A percentile compares a stretch with the other conserved stretches of the same genome.
Evolutionary conservation across 2,888 invertebrate species (phyloP).

Genomic region (Philereme transversata): DNA sequence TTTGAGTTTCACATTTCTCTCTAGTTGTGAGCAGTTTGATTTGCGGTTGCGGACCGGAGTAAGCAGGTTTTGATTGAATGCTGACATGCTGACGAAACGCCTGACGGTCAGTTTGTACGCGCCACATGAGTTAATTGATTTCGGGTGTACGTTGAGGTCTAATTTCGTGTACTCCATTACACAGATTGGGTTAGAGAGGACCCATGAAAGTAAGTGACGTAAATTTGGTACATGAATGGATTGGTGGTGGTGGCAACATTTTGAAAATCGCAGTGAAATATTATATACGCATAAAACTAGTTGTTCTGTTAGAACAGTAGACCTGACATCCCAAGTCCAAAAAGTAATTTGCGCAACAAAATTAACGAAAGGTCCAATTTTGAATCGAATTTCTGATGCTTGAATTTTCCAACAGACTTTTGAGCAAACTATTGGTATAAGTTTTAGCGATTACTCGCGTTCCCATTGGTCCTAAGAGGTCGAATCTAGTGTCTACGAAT

Average conservation of each 20-base stretch:
- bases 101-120: constrained; percentile 39
- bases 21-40: constrained; percentile 45
- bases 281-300: too few species aligned
- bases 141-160: constrained; percentile 31
- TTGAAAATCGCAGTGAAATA: too few species aligned
- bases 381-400: too few species aligned
- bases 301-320: too few species aligned
- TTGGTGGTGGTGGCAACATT: background rate
- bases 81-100: constrained; percentile 43
- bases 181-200: constrained; percentile 18
- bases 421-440: too few species aligned
- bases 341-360: too few species aligned
- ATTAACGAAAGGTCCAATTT: too few species aligned
- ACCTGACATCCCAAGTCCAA: too few species aligned
- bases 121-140: constrained; percentile 40
- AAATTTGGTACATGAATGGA: background rate
- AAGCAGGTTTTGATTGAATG: constrained; percentile 60
- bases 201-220: constrained; percentile 1
- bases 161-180: constrained; percentile 29
- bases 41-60: constrained; percentile 53
- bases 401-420: too few species aligned
- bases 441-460: too few species aligned
- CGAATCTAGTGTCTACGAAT: too few species aligned
- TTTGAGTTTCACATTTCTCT: background rate
- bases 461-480: too few species aligned